Percentiles rank a stretch among this genome's conserved stretches.
These are phyloP conservation scores for Percina caprodes DNA, from an alignment of 2,113 vertebrate species.

Conservation along the genomic window DNA sequence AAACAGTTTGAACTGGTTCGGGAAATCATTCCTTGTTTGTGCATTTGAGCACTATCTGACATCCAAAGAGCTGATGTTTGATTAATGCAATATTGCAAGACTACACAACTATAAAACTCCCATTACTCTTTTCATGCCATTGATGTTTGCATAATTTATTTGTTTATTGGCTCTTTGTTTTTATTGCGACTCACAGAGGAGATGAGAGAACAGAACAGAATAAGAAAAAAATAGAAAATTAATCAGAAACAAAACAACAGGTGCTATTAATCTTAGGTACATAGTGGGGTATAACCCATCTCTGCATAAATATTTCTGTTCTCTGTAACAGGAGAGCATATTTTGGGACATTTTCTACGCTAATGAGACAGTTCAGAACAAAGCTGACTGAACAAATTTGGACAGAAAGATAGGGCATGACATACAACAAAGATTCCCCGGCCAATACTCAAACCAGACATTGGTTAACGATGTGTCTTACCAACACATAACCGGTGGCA, in stretches of 20 bases:
- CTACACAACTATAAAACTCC: slow-evolving; percentile 29
- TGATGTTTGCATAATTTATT: slow-evolving; percentile 38
- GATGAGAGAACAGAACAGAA: not conserved
- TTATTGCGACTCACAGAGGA: slow-evolving; percentile 24
- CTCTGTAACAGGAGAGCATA: not conserved
- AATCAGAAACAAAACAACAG: not conserved
- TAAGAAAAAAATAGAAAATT: not conserved
- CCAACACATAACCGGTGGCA: no score
- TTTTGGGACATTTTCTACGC: not conserved
- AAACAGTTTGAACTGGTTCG: not conserved
- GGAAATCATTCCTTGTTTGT: slow-evolving; percentile 8
- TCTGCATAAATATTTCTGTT: not conserved
- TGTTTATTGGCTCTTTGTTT: slow-evolving; percentile 31
- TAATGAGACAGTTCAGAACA: not conserved
- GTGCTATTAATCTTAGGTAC: not conserved
- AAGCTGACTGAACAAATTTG: not conserved
- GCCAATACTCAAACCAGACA: not conserved
- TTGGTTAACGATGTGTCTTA: not conserved
- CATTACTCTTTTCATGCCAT: slow-evolving; percentile 13
- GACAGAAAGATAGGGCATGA: not conserved
- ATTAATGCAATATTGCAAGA: not conserved
- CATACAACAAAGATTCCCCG: not conserved
- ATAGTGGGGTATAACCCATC: not conserved
- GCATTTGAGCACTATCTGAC: not conserved
- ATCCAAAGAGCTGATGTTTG: slow-evolving; percentile 19